These are phyloP conservation scores for Leptinotarsa haldemani DNA, from an alignment of 2,888 invertebrate genomes.

Conservation along the genomic window DNA sequence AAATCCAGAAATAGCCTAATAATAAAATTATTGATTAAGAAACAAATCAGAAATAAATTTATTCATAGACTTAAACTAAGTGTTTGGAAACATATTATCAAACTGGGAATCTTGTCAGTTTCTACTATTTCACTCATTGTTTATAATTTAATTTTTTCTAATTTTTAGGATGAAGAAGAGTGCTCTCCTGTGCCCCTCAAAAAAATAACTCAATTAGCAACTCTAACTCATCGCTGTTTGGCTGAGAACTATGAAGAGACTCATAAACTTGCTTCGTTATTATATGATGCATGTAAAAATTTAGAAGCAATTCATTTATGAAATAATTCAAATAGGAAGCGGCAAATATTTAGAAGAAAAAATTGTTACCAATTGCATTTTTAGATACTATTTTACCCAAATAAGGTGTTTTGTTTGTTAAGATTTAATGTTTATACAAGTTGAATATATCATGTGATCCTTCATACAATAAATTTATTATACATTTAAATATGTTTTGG, in stretches of 20 bases:
- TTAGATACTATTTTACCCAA: not conserved
- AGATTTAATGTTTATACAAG: conserved; percentile 19
- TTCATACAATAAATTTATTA: conserved; percentile 24
- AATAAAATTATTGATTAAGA: too few relatives aligned
- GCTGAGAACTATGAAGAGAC: conserved; percentile 61
- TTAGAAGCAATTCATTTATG: conserved; percentile 51
- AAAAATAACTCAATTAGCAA: conserved; percentile 63
- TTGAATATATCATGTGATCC: conserved; percentile 24
- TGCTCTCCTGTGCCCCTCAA: conserved; percentile 59
- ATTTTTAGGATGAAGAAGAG: conserved; percentile 61
- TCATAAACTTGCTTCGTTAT: conserved; percentile 65
- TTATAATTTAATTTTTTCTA: conserved; percentile 31
- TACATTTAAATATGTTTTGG: not conserved
- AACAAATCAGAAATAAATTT: too few relatives aligned
- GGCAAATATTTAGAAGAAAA: conserved; percentile 8
- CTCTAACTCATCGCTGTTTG: conserved; percentile 64
- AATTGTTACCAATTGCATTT: conserved; percentile 26
- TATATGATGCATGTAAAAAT: conserved; percentile 67
- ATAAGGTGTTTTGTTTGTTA: not conserved
- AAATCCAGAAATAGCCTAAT: too few relatives aligned
- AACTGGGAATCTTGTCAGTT: too few relatives aligned
- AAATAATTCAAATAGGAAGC: not conserved
- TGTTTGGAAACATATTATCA: too few relatives aligned
- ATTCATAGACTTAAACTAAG: too few relatives aligned
- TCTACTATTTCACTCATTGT: too few relatives aligned